Base-by-base conservation (phyloP, 2,113 vertebrate species). In the Cettia cetti region DNA sequence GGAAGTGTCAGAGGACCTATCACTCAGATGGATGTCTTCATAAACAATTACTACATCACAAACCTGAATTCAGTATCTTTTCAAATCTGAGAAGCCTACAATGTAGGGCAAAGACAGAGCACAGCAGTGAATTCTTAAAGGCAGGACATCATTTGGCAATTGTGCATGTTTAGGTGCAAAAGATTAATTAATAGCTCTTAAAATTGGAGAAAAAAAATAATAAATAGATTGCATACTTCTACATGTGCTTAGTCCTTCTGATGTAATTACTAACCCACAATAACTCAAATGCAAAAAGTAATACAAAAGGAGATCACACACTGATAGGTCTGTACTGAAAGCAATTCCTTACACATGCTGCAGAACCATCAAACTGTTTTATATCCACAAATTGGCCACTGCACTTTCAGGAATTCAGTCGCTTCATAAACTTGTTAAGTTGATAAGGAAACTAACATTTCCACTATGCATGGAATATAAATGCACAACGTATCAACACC, bases 1-100 rank as follows among this genome's bases (percentile, higher is more conserved):
- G 22, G 39, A 88, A 56, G 37, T 19, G 17, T 77, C 71, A 72
- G 53, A 80, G 21, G 15, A 7, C 27, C 70, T 57, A 72, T 40
- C 37, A 56, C 70, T 90, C 66, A 69, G 31, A 37, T 3, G 2
- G 45, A 79, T 45, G 30, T 79, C 86, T 96, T 82, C 79, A 92
- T 81, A 84, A 90, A 26, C 47, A 78, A 91, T 90, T 95, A 93
- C 77, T 71, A 86, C 75, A 95, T 95, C 70, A 91, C 60, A 95
- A 98, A 74, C 77, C 54, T 71, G 92, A 94, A 90, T 87, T 61
- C 86, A 91, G 72, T 74, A 49, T 53, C 54, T 90, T 82, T 94
- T 95, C 28, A 92, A 86, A 92, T 60, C 81, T 71, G 33, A 93
- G 57, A 82, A 91, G 39, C 60, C 57, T 69, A 78, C 65, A 90